These are phyloP conservation scores for Elegia similella DNA, from an alignment of 2,888 invertebrate species.

Conservation along the genomic window DNA sequence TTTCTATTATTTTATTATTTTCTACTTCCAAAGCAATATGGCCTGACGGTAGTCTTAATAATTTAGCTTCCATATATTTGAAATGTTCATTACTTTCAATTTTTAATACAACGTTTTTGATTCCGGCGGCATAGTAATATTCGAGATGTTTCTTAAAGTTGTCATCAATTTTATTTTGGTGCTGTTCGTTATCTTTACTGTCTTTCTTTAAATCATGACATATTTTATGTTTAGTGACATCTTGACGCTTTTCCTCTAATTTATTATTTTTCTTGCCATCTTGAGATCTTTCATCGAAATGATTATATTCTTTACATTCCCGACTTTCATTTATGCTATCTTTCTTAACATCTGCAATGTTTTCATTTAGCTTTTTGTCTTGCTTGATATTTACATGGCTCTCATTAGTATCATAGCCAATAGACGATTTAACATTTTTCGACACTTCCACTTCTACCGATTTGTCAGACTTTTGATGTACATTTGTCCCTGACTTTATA, in stretches of 20 bases:
- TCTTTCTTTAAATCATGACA: too few species aligned
- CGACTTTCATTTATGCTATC: not conserved
- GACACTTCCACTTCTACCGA: not conserved
- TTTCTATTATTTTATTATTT: conserved; percentile 25
- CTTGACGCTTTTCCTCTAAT: too few species aligned
- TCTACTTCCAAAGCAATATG: conserved; percentile 35
- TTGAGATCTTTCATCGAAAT: too few species aligned
- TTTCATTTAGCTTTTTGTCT: too few species aligned
- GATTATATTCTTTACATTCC: too few species aligned
- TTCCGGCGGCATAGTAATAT: conserved; percentile 15
- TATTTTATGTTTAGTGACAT: too few species aligned
- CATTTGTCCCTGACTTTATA: conserved; percentile 19
- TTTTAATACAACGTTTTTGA: conserved; percentile 25
- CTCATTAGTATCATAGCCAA: not conserved
- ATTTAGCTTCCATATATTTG: conserved; percentile 26
- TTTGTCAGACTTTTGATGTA: not conserved
- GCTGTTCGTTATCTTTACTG: not conserved
- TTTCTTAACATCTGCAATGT: not conserved
- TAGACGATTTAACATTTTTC: not conserved
- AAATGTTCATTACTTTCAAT: conserved; percentile 30
- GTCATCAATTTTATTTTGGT: conserved; percentile 23
- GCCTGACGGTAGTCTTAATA: conserved; percentile 39
- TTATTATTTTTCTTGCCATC: too few species aligned
- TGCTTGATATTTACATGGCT: not conserved
- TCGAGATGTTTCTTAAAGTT: not conserved